A percentile compares a stretch with the other conserved stretches of the same genome.
phyloP scores from a whole-genome alignment of 2,888 invertebrate genomes.

The Beris morrisii region DNA sequence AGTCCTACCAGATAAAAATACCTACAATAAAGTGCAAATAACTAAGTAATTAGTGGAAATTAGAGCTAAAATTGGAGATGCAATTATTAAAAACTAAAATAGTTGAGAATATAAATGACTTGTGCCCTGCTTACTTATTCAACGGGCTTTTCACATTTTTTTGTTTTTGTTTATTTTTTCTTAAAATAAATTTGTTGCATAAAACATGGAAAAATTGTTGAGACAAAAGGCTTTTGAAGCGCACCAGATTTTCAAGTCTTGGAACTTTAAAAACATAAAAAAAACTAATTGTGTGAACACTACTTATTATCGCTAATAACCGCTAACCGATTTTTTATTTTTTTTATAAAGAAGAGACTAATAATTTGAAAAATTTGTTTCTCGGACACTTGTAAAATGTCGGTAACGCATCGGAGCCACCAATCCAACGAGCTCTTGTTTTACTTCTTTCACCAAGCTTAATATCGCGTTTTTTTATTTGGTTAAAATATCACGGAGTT shows the following conservation, averaged over 20 bases:
- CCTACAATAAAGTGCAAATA: too few relatives aligned
- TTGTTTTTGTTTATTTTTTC: constrained; percentile 1
- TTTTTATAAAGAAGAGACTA: background rate
- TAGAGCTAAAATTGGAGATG: too few relatives aligned
- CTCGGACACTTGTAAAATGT: too few relatives aligned
- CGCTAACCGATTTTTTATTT: background rate
- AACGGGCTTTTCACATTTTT: background rate
- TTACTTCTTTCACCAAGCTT: constrained; percentile 4
- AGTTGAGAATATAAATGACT: background rate
- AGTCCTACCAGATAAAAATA: background rate
- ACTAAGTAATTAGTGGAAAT: too few relatives aligned
- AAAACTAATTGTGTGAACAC: background rate
- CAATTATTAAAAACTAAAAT: too few relatives aligned
- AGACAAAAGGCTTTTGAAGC: too few relatives aligned
- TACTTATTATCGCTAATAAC: constrained; percentile 16
- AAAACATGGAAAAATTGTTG: background rate
- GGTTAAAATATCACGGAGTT: constrained; percentile 31
- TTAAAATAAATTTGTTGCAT: background rate
- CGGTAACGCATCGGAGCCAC: too few relatives aligned
- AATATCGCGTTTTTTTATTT: constrained; percentile 15
- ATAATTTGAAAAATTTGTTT: too few relatives aligned
- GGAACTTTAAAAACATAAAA: too few relatives aligned
- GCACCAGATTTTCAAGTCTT: too few relatives aligned
- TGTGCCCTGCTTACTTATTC: background rate
- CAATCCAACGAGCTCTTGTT: background rate